phyloP scores from a whole-genome alignment of 2,888 invertebrate species.

The Cyclophora albipunctata region DNA sequence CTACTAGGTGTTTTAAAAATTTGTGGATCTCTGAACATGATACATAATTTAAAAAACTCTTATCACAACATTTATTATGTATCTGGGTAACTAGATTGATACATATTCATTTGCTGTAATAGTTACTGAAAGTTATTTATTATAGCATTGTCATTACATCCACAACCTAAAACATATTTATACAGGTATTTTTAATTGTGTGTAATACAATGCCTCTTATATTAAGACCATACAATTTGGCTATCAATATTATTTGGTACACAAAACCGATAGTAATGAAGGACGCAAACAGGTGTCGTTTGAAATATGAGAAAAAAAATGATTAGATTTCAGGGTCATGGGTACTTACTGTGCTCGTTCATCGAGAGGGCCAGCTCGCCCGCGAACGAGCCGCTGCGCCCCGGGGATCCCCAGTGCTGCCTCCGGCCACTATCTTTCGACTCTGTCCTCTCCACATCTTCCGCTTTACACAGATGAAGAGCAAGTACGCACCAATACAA shows the following conservation, averaged over 20 bases:
- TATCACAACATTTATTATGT: too few species aligned
- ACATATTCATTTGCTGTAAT: too few species aligned
- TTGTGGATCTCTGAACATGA: too few species aligned
- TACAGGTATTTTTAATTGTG: too few species aligned
- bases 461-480: constrained; percentile 65
- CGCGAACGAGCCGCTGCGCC: constrained; percentile 52
- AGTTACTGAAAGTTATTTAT: too few species aligned
- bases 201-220: too few species aligned
- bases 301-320: constrained; percentile 27
- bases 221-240: neutral
- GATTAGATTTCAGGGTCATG: constrained; percentile 35
- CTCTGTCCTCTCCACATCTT: constrained; percentile 67
- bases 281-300: constrained; percentile 57
- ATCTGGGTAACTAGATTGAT: too few species aligned
- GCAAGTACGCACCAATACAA: constrained; percentile 71
- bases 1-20: too few species aligned
- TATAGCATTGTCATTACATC: too few species aligned
- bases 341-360: constrained; percentile 65
- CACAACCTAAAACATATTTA: too few species aligned
- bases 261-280: constrained; percentile 29
- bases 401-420: constrained; percentile 59
- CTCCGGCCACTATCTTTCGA: constrained; percentile 55
- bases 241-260: neutral
- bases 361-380: constrained; percentile 49
- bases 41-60: too few species aligned